A percentile compares a stretch with the other conserved stretches of the same genome.
Conservation (phyloP, 2,113 vertebrate genomes). For the Taurulus bubalis region DNA sequence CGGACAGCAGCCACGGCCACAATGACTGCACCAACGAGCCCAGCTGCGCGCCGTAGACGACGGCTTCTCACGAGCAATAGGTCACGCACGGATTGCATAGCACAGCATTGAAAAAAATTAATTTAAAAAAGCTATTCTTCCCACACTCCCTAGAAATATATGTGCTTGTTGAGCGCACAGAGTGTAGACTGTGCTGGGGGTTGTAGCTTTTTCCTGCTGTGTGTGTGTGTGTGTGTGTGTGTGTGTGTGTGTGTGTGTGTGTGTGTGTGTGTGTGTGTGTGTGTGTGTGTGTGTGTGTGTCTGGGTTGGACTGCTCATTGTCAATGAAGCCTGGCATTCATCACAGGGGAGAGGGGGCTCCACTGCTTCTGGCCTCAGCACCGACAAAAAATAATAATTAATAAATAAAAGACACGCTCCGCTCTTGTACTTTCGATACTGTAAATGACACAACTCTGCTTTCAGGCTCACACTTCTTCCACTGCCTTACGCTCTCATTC, state of each 20-base stretch:
- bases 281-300: slow-evolving; percentile 47
- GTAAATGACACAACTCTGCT: slow-evolving; percentile 64
- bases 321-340: slow-evolving; percentile 56
- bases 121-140: slow-evolving; percentile 66
- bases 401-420: slow-evolving; percentile 26
- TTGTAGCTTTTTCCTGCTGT: slow-evolving; percentile 62
- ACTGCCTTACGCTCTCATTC: slow-evolving; percentile 70
- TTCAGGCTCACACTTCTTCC: slow-evolving; percentile 56
- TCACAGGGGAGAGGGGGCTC: slow-evolving; percentile 38
- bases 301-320: slow-evolving; percentile 52
- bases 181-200: slow-evolving; percentile 47
- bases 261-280: slow-evolving; percentile 34
- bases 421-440: slow-evolving; percentile 65
- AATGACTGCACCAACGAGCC: slow-evolving; percentile 84
- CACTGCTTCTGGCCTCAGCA: slow-evolving; percentile 47
- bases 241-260: slow-evolving; percentile 35
- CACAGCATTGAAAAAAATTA: slow-evolving; percentile 43
- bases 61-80: slow-evolving; percentile 18
- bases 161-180: slow-evolving; percentile 36
- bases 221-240: slow-evolving; percentile 39
- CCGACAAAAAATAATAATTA: slow-evolving; percentile 23
- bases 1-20: slow-evolving; percentile 76
- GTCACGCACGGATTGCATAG: slow-evolving; percentile 54
- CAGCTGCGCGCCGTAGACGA: slow-evolving; percentile 88
- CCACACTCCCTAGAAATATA: slow-evolving; percentile 31